A percentile compares a stretch with the other conserved stretches of the same genome.
Evolutionary conservation across 2,113 vertebrate genomes (phyloP).

Genomic region (Melospiza melodia): DNA sequence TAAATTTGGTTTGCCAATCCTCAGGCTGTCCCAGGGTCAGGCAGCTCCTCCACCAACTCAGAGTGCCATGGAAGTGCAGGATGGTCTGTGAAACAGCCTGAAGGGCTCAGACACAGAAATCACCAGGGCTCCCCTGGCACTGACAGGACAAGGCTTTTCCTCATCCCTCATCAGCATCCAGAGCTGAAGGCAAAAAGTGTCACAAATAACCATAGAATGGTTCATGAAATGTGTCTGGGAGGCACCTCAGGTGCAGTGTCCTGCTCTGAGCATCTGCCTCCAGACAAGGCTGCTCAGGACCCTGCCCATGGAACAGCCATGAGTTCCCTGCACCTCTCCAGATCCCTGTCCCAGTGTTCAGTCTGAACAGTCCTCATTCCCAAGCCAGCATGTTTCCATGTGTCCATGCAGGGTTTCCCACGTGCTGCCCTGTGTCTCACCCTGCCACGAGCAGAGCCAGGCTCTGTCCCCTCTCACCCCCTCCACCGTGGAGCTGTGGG

Average conservation of each 20-base stretch:
- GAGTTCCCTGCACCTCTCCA: not conserved
- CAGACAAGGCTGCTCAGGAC: not conserved
- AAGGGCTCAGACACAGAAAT: not conserved
- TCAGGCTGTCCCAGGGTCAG: not conserved
- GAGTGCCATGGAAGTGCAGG: not conserved
- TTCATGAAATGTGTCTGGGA: not conserved
- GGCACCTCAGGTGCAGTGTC: not conserved
- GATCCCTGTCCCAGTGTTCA: not conserved
- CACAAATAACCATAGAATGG: not conserved
- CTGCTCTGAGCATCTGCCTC: not conserved
- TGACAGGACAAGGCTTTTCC: not conserved
- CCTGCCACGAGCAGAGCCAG: not conserved
- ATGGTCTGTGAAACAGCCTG: not conserved
- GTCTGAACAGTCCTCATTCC: not conserved
- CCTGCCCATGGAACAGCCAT: not conserved
- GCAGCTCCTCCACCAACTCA: not conserved
- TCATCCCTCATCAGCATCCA: not conserved
- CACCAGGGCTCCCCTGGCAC: not conserved
- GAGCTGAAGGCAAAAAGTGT: not conserved
- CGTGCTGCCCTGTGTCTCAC: not conserved
- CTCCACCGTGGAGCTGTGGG: not conserved
- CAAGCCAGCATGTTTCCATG: fast-evolving
- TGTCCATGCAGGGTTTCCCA: not conserved
- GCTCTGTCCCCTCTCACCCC: not conserved
- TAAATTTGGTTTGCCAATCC: not conserved